Conservation (phyloP, 2,888 invertebrate species). For the Aporophyla nigra region DNA sequence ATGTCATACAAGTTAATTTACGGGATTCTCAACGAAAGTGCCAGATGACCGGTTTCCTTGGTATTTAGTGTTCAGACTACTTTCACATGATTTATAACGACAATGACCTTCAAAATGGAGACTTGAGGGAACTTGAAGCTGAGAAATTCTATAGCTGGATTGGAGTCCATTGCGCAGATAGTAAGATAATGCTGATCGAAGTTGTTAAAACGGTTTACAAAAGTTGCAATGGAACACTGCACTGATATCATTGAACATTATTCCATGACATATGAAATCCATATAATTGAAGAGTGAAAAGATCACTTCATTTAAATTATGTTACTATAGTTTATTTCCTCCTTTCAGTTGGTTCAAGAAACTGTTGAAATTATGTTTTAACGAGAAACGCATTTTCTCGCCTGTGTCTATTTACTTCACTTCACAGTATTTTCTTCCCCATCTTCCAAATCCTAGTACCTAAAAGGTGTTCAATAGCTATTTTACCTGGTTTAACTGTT, state of each 20-base stretch:
- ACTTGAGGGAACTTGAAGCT: conserved; percentile 21
- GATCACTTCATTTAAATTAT: background rate
- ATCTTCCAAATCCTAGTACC: background rate
- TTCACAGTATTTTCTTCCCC: background rate
- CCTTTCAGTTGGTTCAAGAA: background rate
- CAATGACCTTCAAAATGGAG: conserved; percentile 61
- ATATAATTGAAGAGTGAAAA: background rate
- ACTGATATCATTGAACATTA: background rate
- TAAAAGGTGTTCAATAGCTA: background rate
- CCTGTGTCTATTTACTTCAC: background rate
- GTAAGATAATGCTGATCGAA: background rate
- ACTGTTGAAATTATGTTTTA: background rate
- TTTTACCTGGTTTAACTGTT: background rate
- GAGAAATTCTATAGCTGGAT: conserved; percentile 33
- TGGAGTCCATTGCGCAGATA: conserved; percentile 15
- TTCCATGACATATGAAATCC: background rate
- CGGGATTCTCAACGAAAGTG: conserved; percentile 64
- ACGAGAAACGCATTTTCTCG: background rate
- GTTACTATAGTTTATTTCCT: background rate
- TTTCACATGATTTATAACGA: conserved; percentile 68
- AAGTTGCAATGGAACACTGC: background rate
- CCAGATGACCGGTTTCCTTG: conserved; percentile 60
- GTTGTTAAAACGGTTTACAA: background rate
- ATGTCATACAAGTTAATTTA: conserved; percentile 52
- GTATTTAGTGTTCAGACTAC: conserved; percentile 61